Conservation (phyloP, 1,140 invertebrate genomes). For the Harpegnathos saltator region DNA sequence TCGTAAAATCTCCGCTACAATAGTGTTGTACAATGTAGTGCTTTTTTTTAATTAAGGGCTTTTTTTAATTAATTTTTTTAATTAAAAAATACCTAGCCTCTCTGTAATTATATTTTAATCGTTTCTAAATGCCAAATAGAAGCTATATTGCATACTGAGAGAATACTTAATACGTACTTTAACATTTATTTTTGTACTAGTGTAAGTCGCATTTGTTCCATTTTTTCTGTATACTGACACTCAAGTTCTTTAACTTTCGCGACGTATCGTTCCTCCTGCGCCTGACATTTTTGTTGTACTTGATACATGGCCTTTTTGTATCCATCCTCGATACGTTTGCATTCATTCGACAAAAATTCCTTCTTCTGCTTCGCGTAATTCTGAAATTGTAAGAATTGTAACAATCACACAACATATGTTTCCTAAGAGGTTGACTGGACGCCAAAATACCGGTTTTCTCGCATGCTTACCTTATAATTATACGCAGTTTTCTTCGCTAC, state of each 20-base stretch:
- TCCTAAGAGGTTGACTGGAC: not conserved
- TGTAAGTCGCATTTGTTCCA: conserved; percentile 80
- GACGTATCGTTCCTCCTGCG: conserved; percentile 74
- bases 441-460: not conserved
- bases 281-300: conserved; percentile 79
- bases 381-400: conserved; percentile 69
- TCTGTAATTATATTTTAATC: conserved; percentile 81
- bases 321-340: conserved; percentile 79
- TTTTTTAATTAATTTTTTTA: no score
- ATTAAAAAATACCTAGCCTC: conserved; percentile 84
- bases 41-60: conserved; percentile 82
- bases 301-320: conserved; percentile 80
- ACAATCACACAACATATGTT: not conserved
- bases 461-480: conserved; percentile 81
- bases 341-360: conserved; percentile 76
- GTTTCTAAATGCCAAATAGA: conserved; percentile 59
- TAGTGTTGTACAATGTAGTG: conserved; percentile 83
- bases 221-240: conserved; percentile 73
- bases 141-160: conserved; percentile 82
- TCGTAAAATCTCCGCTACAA: conserved; percentile 74
- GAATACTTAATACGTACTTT: conserved; percentile 79
- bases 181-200: conserved; percentile 84
- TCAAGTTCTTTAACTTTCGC: conserved; percentile 79
- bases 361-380: conserved; percentile 76
- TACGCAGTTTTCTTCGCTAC: conserved; percentile 76